Evolutionary conservation across 2,888 invertebrate species (phyloP).

Genomic region (Pandemis corylana): DNA sequence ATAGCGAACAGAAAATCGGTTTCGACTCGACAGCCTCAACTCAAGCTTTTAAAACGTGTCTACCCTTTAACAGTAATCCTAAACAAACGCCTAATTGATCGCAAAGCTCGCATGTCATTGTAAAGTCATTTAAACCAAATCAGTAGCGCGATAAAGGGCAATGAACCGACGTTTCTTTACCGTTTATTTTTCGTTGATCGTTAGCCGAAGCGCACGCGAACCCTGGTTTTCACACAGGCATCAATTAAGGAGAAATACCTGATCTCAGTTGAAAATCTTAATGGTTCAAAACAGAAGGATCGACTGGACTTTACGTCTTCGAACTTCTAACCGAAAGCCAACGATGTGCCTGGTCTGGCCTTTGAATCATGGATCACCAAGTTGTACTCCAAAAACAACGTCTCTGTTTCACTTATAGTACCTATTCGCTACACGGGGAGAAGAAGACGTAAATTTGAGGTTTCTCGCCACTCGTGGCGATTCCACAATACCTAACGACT

Average conservation of each 20-base stretch:
- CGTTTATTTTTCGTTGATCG: constrained; percentile 22
- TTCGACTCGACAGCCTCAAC: no score
- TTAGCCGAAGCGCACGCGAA: constrained; percentile 33
- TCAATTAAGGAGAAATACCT: constrained; percentile 5
- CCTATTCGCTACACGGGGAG: no score
- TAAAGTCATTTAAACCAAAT: constrained; percentile 37
- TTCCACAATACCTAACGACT: no score
- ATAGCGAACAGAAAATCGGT: no score
- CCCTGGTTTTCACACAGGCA: constrained; percentile 9
- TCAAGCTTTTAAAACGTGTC: not conserved
- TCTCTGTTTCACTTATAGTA: no score
- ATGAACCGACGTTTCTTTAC: constrained; percentile 27
- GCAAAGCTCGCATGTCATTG: constrained; percentile 32
- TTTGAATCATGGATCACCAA: no score
- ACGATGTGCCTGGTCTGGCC: not conserved
- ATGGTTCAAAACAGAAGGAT: not conserved
- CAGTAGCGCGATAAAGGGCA: constrained; percentile 34
- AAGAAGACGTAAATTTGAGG: no score
- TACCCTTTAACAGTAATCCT: constrained; percentile 12
- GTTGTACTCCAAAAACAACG: no score
- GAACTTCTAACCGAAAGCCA: not conserved
- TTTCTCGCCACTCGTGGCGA: no score
- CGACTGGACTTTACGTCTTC: not conserved
- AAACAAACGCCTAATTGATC: constrained; percentile 26
- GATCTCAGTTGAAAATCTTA: constrained; percentile 16